phyloP scores from a whole-genome alignment of 2,888 invertebrate genomes.

The Euplagia quadripunctaria region DNA sequence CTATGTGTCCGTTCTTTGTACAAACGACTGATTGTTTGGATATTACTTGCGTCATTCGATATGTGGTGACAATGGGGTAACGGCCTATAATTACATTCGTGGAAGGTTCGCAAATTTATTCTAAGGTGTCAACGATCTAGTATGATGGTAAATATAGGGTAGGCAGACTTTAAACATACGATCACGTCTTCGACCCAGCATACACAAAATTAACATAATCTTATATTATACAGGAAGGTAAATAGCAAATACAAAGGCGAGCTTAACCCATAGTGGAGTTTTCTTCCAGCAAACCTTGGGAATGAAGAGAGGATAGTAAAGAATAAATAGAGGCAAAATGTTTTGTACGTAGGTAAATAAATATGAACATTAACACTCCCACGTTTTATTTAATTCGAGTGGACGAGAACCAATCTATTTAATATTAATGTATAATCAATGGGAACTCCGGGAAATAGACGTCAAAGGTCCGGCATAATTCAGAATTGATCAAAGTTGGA shows the following conservation, averaged over 20 bases:
- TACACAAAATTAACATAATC: too few relatives aligned
- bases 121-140: not conserved
- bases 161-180: not conserved
- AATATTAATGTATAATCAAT: not conserved
- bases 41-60: constrained; percentile 19
- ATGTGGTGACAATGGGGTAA: constrained; percentile 3
- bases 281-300: too few relatives aligned
- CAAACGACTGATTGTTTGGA: constrained; percentile 29
- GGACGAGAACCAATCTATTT: not conserved
- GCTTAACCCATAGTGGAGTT: too few relatives aligned
- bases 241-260: not conserved
- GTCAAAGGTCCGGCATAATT: not conserved
- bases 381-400: not conserved
- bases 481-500: constrained; percentile 1
- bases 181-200: too few relatives aligned
- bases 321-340: too few relatives aligned
- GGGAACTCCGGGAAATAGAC: not conserved
- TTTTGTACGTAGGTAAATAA: not conserved
- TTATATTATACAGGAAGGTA: not conserved
- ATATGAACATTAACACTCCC: not conserved
- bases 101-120: not conserved
- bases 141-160: not conserved
- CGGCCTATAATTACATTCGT: constrained; percentile 2
- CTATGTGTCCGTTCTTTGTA: constrained; percentile 29
- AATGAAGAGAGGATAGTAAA: too few relatives aligned